Percentiles rank a stretch among this genome's conserved stretches.
These are phyloP conservation scores for Philantomba maxwellii DNA, from an alignment of 2,113 vertebrate species.

Conservation along the genomic window DNA sequence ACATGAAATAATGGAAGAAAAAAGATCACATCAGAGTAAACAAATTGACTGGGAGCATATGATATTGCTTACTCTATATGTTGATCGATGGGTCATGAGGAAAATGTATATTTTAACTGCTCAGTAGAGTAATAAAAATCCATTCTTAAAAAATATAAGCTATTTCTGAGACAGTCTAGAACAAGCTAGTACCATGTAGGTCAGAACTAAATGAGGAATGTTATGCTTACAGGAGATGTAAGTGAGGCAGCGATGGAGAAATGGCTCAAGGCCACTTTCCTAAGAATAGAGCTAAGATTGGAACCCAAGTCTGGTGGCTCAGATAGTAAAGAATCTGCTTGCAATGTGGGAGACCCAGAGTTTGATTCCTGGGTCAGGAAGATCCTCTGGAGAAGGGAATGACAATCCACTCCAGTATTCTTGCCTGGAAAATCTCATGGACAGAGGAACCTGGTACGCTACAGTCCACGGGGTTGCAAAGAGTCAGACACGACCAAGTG, in stretches of 20 bases:
- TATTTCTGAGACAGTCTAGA: not conserved
- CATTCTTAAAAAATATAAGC: not conserved
- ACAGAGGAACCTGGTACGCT: not conserved
- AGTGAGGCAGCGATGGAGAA: not conserved
- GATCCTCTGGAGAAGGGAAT: not conserved
- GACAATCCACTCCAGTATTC: not conserved
- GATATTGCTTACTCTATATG: not conserved
- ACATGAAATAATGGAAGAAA: constrained; percentile 1
- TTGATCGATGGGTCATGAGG: not conserved
- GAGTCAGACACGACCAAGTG: not conserved
- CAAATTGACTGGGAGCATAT: not conserved
- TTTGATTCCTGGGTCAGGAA: not conserved
- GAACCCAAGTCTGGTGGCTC: not conserved
- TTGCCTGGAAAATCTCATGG: not conserved
- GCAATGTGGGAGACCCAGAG: not conserved
- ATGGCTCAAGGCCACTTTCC: not conserved
- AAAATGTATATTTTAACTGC: constrained; percentile 47
- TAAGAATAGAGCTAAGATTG: not conserved
- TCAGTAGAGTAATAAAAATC: constrained; percentile 46
- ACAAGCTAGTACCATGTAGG: not conserved
- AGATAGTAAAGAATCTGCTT: not conserved
- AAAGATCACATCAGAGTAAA: not conserved
- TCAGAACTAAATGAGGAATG: not conserved
- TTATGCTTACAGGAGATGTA: not conserved
- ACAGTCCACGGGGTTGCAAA: not conserved